These are phyloP conservation scores for Atta cephalotes DNA, from an alignment of 1,140 invertebrate genomes.

Conservation along the genomic window DNA sequence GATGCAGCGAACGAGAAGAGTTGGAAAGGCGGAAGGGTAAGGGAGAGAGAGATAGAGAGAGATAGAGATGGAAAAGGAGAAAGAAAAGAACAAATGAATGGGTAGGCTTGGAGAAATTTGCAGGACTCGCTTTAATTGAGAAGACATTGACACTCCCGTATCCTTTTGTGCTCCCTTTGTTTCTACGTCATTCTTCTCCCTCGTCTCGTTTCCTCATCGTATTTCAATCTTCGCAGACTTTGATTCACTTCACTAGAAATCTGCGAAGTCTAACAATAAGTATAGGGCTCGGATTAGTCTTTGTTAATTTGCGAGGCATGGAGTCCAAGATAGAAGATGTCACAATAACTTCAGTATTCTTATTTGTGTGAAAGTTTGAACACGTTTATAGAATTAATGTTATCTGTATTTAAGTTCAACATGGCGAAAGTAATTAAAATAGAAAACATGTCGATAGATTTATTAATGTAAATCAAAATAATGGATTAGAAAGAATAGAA, in stretches of 20 bases:
- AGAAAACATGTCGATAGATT: background rate
- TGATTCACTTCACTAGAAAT: slow-evolving; percentile 40
- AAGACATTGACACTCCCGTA: slow-evolving; percentile 52
- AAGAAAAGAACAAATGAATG: slow-evolving; percentile 23
- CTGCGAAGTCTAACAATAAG: slow-evolving; percentile 27
- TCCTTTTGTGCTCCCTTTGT: slow-evolving; percentile 37
- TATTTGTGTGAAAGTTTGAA: background rate
- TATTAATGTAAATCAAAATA: background rate
- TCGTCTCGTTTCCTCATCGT: background rate
- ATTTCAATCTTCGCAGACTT: slow-evolving; percentile 49
- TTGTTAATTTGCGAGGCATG: background rate
- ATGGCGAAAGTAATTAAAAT: background rate
- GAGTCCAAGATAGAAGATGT: slow-evolving; percentile 17
- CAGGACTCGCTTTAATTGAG: slow-evolving; percentile 55
- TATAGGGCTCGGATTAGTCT: background rate
- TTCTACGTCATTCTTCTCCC: slow-evolving; percentile 11
- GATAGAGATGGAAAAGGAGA: background rate
- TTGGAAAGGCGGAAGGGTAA: slow-evolving; percentile 23
- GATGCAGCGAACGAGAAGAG: slow-evolving; percentile 54
- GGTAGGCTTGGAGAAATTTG: slow-evolving; percentile 31
- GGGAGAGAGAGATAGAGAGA: background rate
- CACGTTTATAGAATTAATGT: slow-evolving; percentile 6
- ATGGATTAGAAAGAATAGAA: background rate
- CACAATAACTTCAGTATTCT: background rate
- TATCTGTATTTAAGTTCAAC: background rate